These are phyloP conservation scores for Amblyjoppa fuscipennis DNA, from an alignment of 2,888 invertebrate genomes.

Conservation along the genomic window DNA sequence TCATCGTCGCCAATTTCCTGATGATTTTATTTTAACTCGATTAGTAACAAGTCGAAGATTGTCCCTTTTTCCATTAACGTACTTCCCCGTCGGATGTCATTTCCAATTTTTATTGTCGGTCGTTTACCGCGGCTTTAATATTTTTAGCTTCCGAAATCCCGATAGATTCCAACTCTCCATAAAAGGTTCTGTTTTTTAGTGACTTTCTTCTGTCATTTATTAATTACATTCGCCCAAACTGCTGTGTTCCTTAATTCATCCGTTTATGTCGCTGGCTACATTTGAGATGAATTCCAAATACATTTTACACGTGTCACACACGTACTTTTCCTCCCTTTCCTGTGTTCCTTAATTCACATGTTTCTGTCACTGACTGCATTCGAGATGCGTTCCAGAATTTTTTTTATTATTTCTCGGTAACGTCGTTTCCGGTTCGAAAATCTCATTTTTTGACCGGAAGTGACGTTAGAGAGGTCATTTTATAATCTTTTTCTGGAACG, in stretches of 20 bases:
- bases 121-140: neutral
- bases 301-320: too few relatives aligned
- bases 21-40: neutral
- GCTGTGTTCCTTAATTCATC: too few relatives aligned
- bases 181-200: neutral
- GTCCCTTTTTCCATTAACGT: neutral
- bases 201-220: neutral
- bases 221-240: neutral
- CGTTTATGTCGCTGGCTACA: neutral
- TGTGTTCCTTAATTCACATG: too few relatives aligned
- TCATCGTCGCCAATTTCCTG: slow-evolving; percentile 9
- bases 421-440: too few relatives aligned
- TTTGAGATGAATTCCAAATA: too few relatives aligned
- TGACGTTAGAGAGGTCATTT: too few relatives aligned
- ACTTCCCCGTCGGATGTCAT: slow-evolving; percentile 34
- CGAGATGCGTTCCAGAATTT: too few relatives aligned
- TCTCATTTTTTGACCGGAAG: too few relatives aligned
- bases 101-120: neutral
- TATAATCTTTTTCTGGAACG: too few relatives aligned
- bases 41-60: neutral
- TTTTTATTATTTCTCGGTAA: too few relatives aligned
- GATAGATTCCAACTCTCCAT: neutral
- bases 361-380: too few relatives aligned
- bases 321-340: too few relatives aligned
- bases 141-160: neutral